phyloP scores from a whole-genome alignment of 1,140 invertebrate species.

The Sesamia nonagrioides region DNA sequence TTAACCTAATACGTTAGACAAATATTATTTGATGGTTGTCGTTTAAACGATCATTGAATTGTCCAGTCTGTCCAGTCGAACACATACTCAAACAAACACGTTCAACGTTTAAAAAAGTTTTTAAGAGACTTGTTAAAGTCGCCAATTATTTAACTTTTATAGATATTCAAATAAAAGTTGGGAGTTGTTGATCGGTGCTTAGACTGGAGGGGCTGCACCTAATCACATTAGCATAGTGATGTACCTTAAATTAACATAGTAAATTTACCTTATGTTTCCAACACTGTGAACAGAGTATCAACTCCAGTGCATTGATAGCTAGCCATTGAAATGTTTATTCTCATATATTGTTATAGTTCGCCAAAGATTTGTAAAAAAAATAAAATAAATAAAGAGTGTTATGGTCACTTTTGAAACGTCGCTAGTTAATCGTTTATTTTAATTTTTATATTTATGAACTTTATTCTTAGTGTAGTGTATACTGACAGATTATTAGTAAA shows the following conservation, averaged over 20 bases:
- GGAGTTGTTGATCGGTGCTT: not conserved
- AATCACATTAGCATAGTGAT: conserved; percentile 3
- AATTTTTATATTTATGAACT: conserved; percentile 57
- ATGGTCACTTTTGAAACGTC: conserved; percentile 75
- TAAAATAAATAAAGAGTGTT: conserved; percentile 71
- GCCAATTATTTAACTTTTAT: conserved; percentile 38
- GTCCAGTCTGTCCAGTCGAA: conserved; percentile 25
- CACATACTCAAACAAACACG: conserved; percentile 15
- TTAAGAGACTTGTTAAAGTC: conserved; percentile 37
- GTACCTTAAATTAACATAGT: not conserved
- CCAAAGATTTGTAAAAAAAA: conserved; percentile 79
- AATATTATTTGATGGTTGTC: conserved; percentile 42
- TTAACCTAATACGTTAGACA: conserved; percentile 42
- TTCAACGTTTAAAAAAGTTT: conserved; percentile 15
- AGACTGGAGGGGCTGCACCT: conserved; percentile 8
- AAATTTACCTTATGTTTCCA: not conserved
- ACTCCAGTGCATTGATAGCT: conserved; percentile 77
- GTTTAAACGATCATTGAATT: conserved; percentile 20
- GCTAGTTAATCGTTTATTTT: conserved; percentile 71
- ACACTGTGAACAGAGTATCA: conserved; percentile 47
- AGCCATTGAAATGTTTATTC: conserved; percentile 79
- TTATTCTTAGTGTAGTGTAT: conserved; percentile 42
- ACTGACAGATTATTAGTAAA: conserved; percentile 58
- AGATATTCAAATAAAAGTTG: conserved; percentile 16
- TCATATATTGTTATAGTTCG: conserved; percentile 84